Conservation (phyloP, 2,113 vertebrate genomes). For the Ammospiza caudacuta region DNA sequence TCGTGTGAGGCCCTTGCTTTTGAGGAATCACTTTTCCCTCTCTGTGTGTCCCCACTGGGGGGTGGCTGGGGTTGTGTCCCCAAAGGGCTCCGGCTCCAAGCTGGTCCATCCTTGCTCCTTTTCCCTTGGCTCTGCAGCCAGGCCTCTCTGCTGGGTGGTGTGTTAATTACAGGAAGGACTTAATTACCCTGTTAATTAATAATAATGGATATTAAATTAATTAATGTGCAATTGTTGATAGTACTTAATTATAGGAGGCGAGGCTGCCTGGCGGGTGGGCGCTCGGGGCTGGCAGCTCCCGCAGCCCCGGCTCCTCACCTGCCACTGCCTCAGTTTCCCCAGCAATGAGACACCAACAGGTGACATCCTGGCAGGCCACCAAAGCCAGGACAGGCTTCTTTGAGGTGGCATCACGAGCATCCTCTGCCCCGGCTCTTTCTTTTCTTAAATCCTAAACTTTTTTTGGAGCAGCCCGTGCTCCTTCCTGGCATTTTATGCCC, state of each 20-base stretch:
- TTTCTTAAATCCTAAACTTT: neutral
- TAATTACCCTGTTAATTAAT: conserved; percentile 56
- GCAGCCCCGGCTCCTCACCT: neutral
- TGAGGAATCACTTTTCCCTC: neutral
- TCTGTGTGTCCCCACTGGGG: neutral
- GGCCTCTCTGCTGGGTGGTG: neutral
- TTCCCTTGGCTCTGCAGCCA: neutral
- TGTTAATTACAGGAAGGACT: conserved; percentile 42
- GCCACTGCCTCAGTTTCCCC: neutral
- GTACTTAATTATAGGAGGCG: conserved; percentile 10
- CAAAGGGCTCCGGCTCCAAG: accelerated
- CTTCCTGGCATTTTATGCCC: conserved; percentile 20
- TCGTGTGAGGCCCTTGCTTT: conserved; percentile 13
- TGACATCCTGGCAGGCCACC: neutral
- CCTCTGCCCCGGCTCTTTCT: neutral
- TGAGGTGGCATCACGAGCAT: accelerated
- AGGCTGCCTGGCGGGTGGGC: neutral
- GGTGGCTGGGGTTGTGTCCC: neutral
- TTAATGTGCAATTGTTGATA: conserved; percentile 58
- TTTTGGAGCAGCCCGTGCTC: neutral
- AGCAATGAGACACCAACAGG: accelerated
- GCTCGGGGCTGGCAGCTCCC: neutral
- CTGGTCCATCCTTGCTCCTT: neutral
- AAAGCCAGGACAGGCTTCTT: neutral
- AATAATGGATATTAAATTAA: conserved; percentile 62